These are phyloP conservation scores for Nyctereutes procyonoides DNA, from an alignment of 2,113 vertebrate genomes.

Conservation along the genomic window DNA sequence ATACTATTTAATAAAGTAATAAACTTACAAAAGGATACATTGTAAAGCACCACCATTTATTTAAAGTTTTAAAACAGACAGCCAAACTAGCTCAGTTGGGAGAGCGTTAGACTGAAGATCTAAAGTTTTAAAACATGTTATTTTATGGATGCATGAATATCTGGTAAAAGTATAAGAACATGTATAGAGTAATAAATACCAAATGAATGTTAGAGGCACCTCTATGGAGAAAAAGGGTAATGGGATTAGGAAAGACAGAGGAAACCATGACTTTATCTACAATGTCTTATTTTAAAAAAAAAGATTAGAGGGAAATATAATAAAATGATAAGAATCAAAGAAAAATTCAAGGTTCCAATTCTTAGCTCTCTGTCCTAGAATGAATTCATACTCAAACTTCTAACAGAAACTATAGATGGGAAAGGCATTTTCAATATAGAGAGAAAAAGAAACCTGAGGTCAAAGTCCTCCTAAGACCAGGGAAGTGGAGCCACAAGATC, in stretches of 20 bases:
- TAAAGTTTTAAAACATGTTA: constrained; percentile 54
- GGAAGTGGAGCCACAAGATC: neutral
- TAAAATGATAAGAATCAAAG: neutral
- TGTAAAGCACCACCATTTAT: neutral
- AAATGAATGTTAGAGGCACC: neutral
- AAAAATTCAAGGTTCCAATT: neutral
- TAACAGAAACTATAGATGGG: neutral
- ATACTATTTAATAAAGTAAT: neutral
- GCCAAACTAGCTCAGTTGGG: constrained; percentile 79
- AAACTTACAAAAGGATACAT: neutral
- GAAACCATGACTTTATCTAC: neutral
- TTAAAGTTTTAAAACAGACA: neutral
- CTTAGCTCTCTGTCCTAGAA: neutral
- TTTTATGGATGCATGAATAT: neutral
- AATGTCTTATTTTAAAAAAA: neutral
- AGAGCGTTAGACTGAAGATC: constrained; percentile 78
- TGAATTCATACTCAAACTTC: neutral
- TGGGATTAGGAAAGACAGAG: neutral
- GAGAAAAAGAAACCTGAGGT: neutral
- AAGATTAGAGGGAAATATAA: neutral
- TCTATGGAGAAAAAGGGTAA: neutral
- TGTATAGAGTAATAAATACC: neutral
- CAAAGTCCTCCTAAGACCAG: neutral
- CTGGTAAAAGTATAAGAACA: neutral
- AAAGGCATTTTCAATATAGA: neutral